These are phyloP conservation scores for Lanistes nyassanus DNA, from an alignment of 1,140 invertebrate genomes.

Conservation along the genomic window DNA sequence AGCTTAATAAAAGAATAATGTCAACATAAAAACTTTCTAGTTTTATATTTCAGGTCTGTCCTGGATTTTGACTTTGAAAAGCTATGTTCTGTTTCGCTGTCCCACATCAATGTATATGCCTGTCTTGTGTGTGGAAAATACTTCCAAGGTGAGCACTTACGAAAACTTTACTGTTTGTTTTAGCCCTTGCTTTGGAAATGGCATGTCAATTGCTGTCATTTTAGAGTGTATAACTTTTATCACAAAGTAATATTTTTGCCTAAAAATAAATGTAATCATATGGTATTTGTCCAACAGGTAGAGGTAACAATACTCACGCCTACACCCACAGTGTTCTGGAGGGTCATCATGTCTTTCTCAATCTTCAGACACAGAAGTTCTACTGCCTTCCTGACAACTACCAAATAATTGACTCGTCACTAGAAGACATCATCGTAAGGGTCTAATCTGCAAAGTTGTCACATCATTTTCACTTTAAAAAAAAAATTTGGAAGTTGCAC, in stretches of 20 bases:
- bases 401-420: slow-evolving; percentile 98
- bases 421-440: slow-evolving; percentile 93
- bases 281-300: slow-evolving; percentile 72
- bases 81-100: slow-evolving; percentile 96
- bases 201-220: not conserved
- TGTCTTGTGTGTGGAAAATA: slow-evolving; percentile 99
- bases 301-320: slow-evolving; percentile 97
- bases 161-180: not conserved
- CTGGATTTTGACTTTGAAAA: slow-evolving; percentile 99
- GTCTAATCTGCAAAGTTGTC: not conserved
- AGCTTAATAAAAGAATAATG: no score
- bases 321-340: slow-evolving; percentile 98
- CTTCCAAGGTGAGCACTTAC: slow-evolving; percentile 79
- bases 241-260: not conserved
- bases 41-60: slow-evolving; percentile 75
- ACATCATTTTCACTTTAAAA: no score
- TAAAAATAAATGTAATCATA: not conserved
- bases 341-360: slow-evolving; percentile 97
- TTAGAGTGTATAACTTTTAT: not conserved
- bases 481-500: no score
- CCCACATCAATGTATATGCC: slow-evolving; percentile 99
- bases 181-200: not conserved
- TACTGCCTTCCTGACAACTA: slow-evolving; percentile 99
- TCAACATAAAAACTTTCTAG: no score
- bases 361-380: slow-evolving; percentile 96